Evolutionary conservation across 1,140 invertebrate genomes (phyloP), one percentile per base, ranked within the genome.

Genomic region (Doryteuthis pealeii): DNA sequence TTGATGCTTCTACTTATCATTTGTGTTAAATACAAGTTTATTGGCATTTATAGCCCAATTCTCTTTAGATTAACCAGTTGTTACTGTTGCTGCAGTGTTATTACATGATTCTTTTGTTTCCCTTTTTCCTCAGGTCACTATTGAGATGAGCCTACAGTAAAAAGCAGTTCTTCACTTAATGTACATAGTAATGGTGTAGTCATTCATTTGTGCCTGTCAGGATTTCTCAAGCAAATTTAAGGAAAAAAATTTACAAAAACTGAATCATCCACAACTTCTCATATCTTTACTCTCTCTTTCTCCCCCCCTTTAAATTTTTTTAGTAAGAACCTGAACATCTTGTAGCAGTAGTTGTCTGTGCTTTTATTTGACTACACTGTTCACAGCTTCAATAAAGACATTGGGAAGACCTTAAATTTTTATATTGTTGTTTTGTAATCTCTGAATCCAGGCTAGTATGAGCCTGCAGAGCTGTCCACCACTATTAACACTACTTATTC

Each of bases 121-220:
- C 54, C 54, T 28, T 62, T 62, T 62, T 62, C 54, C 54, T 62
- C 54, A 62, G 54, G 54, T 62, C 54, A 62, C 54, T 62, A 62
- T 62, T 62, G 54, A 62, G 54, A 62, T 62, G 54, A 62, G 54
- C 54, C 54, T 62, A 62, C 54, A 62, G 54, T 62, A 62, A 62
- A 62, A 62, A 15, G 54, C 54, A 62, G 54, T 28, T 62, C 54
- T 62, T 62, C 54, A 62, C 10, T 62, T n/a, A 62, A 62, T 62
- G 54, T 62, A 62, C 54, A 62, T 62, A 62, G 26, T 62, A n/a
- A 62, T 62, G 54, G 54, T 62, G 54, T 62, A 62, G 54, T 62
- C 54, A 62, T n/a, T 62, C 35, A 62, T 62, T 62, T 62, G 54
- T 62, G 54, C 54, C 54, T 62, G 54, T 62, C 22, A 62, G 18